Evolutionary conservation across 2,113 vertebrate genomes (phyloP), one percentile per base, ranked within the genome.

Genomic region (Prunella himalayana): DNA sequence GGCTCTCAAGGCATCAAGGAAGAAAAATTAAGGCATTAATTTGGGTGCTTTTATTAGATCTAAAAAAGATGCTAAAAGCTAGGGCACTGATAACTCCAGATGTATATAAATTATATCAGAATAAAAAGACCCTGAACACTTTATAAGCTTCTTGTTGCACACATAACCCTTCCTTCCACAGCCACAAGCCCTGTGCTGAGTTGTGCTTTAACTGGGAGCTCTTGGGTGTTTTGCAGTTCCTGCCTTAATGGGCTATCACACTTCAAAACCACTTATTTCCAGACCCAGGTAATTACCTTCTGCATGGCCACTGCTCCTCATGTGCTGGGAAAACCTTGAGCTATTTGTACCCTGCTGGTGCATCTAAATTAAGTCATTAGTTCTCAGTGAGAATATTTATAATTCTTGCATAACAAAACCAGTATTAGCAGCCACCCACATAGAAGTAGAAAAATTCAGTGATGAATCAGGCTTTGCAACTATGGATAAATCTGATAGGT

Each of bases 361-460:
- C 5, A 3, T 86, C 82, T 59, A 88, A 94, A 86, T 89, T 70
- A 72, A 93, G 42, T 86, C 76, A 80, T 91, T 90, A 94, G 39
- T 59, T 96, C 64, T 83, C 93, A 84, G 75, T 54, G 57, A 90
- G 89, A 79, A 69, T 90, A 82, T 82, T 94, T 92, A 60, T 77
- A 90, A 79, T 93, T 85, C 85, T 91, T 94, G 85, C 47, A 60
- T 95, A 93, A 88, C 49, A 84, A 82, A 90, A 82, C 2, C 50
- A 44, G 33, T 51, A 64, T 91, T 91, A 91, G 88, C 54, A 90
- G 47, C 91, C 80, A 51, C 91, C 88, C 65, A 86, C 80, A 44
- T 41, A 1, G 24, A 71, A 59, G 73, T 24, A 51, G 64, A 86
- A 88, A 93, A 86, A 60, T 13, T 71, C 51, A 69, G 41, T 16